Conservation (phyloP, 2,113 vertebrate genomes). For the Accipiter virgatus region DNA sequence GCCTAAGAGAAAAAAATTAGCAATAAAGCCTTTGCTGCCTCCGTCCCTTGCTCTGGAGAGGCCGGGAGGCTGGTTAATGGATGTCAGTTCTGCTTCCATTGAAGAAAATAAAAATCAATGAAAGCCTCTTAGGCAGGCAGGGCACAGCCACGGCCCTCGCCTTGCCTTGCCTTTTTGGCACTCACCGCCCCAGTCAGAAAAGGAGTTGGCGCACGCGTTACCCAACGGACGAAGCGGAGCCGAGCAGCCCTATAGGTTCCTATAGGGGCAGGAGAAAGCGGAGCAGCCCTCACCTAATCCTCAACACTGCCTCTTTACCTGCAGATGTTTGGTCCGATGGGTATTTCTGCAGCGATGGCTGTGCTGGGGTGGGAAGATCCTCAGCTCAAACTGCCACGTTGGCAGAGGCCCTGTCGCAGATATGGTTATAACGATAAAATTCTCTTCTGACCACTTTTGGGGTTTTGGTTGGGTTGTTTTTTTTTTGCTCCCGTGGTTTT, state of each 20-base stretch:
- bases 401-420: background rate
- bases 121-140: conserved; percentile 59
- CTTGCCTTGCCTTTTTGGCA: background rate
- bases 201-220: background rate
- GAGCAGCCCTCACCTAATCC: background rate
- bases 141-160: background rate
- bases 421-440: background rate
- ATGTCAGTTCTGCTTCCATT: conserved; percentile 57
- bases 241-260: background rate
- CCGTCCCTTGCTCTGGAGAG: background rate
- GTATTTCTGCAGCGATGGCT: background rate
- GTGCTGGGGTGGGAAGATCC: background rate
- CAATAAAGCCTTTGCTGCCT: background rate
- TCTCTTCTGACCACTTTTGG: background rate
- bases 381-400: background rate
- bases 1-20: background rate
- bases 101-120: conserved; percentile 74
- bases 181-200: background rate
- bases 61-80: conserved; percentile 47
- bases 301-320: background rate
- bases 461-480: background rate
- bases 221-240: background rate
- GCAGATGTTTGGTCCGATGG: background rate
- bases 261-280: background rate
- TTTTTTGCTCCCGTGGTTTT: background rate